phyloP scores from a whole-genome alignment of 2,888 invertebrate genomes.

The Diabrotica balteata region DNA sequence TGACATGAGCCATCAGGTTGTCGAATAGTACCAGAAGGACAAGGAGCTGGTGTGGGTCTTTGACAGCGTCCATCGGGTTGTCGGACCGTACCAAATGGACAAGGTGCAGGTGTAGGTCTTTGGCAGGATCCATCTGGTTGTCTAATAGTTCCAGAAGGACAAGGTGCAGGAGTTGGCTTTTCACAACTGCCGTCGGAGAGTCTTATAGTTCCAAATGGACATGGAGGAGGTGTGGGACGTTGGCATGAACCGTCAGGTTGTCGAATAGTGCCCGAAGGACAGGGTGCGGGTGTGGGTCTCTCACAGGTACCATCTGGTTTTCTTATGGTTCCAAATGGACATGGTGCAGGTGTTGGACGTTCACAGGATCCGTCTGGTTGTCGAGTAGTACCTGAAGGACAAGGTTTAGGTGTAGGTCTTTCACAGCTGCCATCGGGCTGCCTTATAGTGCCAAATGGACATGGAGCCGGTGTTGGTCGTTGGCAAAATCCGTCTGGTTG shows the following conservation, averaged over 20 bases:
- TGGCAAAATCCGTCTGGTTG: constrained; percentile 19
- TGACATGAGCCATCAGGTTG: constrained; percentile 30
- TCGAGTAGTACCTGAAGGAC: constrained; percentile 23
- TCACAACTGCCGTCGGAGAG: constrained; percentile 29
- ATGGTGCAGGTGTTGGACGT: constrained; percentile 17
- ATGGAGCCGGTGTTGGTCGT: constrained; percentile 12
- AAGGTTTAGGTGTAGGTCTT: constrained; percentile 24
- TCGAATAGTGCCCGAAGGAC: constrained; percentile 27
- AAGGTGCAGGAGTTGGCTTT: constrained; percentile 19
- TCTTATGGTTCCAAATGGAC: constrained; percentile 28
- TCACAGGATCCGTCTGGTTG: constrained; percentile 26
- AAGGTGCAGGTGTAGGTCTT: constrained; percentile 15
- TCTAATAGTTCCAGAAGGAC: constrained; percentile 25
- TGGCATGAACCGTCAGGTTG: constrained; percentile 28
- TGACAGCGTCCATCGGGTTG: constrained; percentile 2
- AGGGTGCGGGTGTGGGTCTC: constrained; percentile 13
- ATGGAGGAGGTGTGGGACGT: constrained; percentile 16
- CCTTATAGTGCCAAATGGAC: constrained; percentile 17
- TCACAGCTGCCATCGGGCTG: constrained; percentile 14
- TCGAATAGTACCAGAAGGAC: constrained; percentile 30
- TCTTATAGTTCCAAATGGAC: constrained; percentile 31
- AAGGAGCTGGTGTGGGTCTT: constrained; percentile 21
- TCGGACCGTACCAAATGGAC: constrained; percentile 12
- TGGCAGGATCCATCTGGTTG: constrained; percentile 19
- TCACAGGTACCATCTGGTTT: constrained; percentile 23